Evolutionary conservation across 2,113 vertebrate species (phyloP), one percentile per base, ranked within the genome.

Genomic region (Nycticorax nycticorax): DNA sequence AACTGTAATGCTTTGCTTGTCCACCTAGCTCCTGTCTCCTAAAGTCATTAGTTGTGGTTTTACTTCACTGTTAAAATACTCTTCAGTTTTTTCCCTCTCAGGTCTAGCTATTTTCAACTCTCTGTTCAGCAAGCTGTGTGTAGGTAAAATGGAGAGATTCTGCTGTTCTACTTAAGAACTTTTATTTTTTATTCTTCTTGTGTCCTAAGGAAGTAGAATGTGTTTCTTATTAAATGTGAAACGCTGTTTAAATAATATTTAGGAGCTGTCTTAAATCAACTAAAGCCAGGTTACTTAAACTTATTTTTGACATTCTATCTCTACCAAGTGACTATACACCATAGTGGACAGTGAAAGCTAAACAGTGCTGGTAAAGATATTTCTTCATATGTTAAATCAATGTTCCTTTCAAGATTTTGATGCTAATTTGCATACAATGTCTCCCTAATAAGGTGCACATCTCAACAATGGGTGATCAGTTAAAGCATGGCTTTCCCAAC

Each of bases 11-110:
- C 97, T 97, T 96, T 97, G 90, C 97, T 98, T 98, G 98, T 98
- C 97, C 98, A 98, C 97, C 98, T 98, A 98, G 92, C 97, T 98
- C 97, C 98, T 98, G 98, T 98, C 98, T 98, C 98, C 98, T 98
- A 91, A 97, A 98, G 97, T 97, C 97, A 98, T 98, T 98, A 98
- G 95, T 97, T 98, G 98, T 98, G 98, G 98, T 98, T 98, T 98
- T 97, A 97, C 95, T 98, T 98, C 96, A 96, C 98, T 98, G 97
- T 98, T 98, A 98, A 98, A 98, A 98, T 95, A 98, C 95, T 98
- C 97, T 96, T 97, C 92, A 78, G 22, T 87, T 89, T 87, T 76
- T 93, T 89, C 85, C 92, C 91, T 95, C 88, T 96, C 84, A 95
- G 93, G 73, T 96, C 85, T 97, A 95, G 91, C 85, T 97, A 92